Percentiles rank a stretch among this genome's conserved stretches.
These are phyloP conservation scores for Microplitis manilae DNA, from an alignment of 2,888 invertebrate genomes.

Conservation along the genomic window DNA sequence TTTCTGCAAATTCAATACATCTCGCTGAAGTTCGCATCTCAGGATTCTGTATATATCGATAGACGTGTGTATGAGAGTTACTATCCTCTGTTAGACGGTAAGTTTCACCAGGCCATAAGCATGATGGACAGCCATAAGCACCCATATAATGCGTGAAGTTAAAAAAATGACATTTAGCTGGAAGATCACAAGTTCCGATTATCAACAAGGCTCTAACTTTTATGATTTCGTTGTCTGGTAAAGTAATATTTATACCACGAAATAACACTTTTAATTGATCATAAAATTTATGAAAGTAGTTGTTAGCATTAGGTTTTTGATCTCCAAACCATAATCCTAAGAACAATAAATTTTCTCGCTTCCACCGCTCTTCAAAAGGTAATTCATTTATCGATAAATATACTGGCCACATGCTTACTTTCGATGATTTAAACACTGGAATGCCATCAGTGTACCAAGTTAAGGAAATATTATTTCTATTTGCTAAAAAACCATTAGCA, in stretches of 20 bases:
- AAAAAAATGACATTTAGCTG: constrained; percentile 6
- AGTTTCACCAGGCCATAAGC: background rate
- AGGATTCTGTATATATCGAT: constrained; percentile 21
- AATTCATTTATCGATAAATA: constrained; percentile 38
- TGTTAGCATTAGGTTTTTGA: background rate
- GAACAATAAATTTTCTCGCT: constrained; percentile 23
- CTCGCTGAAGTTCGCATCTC: constrained; percentile 29
- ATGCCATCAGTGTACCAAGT: constrained; percentile 35
- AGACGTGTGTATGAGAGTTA: constrained; percentile 21
- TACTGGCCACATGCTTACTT: constrained; percentile 33
- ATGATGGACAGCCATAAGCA: background rate
- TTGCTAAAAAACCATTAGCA: constrained; percentile 8
- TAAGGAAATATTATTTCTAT: constrained; percentile 38
- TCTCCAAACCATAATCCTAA: constrained; percentile 1
- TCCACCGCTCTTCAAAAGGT: constrained; percentile 30
- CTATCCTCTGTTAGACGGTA: background rate
- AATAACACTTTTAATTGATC: background rate
- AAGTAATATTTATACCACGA: constrained; percentile 1
- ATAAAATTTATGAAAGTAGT: constrained; percentile 19
- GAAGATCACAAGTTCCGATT: constrained; percentile 14
- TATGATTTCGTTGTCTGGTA: constrained; percentile 1
- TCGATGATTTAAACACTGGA: constrained; percentile 33
- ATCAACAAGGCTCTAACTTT: constrained; percentile 8
- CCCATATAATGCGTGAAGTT: constrained; percentile 1
- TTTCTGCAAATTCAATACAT: constrained; percentile 5